These are phyloP conservation scores for Tachycineta bicolor DNA, from an alignment of 2,113 vertebrate genomes.

Conservation along the genomic window DNA sequence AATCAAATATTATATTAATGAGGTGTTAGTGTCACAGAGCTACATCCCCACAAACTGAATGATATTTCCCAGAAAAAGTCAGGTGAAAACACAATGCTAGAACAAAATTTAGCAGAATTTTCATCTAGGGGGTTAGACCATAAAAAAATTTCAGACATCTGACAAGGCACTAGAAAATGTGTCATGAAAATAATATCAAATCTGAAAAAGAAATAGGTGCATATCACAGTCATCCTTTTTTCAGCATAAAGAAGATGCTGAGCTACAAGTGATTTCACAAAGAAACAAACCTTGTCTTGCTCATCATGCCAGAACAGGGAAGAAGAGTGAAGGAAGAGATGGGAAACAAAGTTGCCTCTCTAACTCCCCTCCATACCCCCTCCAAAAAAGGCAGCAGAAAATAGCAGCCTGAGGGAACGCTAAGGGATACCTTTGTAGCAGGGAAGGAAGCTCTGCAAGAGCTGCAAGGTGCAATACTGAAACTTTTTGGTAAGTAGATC, in stretches of 20 bases:
- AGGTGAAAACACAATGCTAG: neutral
- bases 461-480: neutral
- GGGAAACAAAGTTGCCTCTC: neutral
- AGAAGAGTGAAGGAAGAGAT: neutral
- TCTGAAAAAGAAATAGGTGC: neutral
- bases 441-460: neutral
- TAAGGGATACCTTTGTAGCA: neutral
- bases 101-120: neutral
- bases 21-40: neutral
- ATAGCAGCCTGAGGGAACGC: neutral
- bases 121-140: neutral
- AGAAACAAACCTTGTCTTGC: neutral
- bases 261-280: neutral
- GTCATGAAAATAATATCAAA: neutral
- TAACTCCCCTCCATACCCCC: neutral
- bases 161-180: neutral
- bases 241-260: neutral
- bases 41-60: neutral
- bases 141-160: neutral
- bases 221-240: neutral
- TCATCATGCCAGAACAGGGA: neutral
- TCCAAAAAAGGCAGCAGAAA: neutral
- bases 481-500: neutral
- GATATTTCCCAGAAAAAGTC: neutral
- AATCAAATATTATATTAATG: neutral